Evolutionary conservation across 37 sponge, comb jelly and placozoan species (phyloP).

Genomic region (Agelas oroides): DNA sequence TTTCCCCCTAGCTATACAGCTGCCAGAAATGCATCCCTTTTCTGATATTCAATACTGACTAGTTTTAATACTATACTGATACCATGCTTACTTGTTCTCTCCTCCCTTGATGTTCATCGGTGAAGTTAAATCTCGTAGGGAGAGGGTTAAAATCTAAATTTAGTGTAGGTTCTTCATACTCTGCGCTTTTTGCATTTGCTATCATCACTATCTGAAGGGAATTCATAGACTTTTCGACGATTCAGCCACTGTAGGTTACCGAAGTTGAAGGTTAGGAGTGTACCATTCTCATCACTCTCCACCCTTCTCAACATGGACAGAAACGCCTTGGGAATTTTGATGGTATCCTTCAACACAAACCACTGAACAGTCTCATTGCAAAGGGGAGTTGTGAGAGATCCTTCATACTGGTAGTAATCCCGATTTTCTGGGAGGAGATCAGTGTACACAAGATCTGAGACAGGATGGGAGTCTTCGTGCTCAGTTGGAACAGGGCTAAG

Average conservation of each 20-base stretch:
- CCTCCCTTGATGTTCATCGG: too few relatives aligned
- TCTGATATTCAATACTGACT: too few relatives aligned
- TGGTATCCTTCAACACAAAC: slow-evolving; percentile 51
- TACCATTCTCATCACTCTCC: neutral
- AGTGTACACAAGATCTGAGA: neutral
- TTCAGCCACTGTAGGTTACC: neutral
- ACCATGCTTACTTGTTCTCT: too few relatives aligned
- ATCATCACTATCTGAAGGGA: too few relatives aligned
- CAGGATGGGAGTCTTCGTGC: neutral
- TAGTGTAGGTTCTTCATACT: too few relatives aligned
- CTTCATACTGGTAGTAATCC: slow-evolving; percentile 61
- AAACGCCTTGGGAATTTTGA: slow-evolving; percentile 31
- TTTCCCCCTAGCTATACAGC: too few relatives aligned
- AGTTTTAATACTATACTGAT: too few relatives aligned
- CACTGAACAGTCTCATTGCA: slow-evolving; percentile 71
- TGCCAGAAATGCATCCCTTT: too few relatives aligned
- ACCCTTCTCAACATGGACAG: neutral
- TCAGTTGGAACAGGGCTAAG: neutral
- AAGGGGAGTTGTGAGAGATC: slow-evolving; percentile 69
- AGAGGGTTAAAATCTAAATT: too few relatives aligned
- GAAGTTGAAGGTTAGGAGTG: slow-evolving; percentile 11
- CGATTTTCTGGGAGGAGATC: slow-evolving; percentile 47
- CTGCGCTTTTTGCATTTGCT: too few relatives aligned
- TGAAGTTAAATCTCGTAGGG: too few relatives aligned
- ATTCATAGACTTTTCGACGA: neutral